A percentile compares a stretch with the other conserved stretches of the same genome.
phyloP scores from a whole-genome alignment of 2,797 vertebrate genomes.

The Karalla daura region DNA sequence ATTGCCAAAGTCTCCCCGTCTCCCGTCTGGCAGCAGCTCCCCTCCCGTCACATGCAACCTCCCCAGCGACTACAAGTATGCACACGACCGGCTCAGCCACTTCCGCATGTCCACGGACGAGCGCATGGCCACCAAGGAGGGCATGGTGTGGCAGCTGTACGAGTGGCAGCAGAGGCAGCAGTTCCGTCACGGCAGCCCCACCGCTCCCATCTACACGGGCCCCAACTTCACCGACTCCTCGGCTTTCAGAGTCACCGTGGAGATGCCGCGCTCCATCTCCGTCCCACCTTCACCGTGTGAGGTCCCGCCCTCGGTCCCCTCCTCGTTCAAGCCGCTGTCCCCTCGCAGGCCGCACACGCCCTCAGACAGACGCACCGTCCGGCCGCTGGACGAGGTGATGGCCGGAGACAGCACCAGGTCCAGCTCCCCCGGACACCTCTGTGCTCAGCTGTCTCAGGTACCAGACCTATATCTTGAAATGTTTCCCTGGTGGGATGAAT shows the following conservation, averaged over 20 bases:
- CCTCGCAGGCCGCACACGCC: constrained; percentile 93
- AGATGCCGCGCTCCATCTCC: constrained; percentile 94
- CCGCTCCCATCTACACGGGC: constrained; percentile 86
- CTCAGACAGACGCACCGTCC: constrained; percentile 93
- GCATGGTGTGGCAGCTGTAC: constrained; percentile 97
- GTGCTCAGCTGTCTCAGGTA: constrained; percentile 88
- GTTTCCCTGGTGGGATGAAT: not conserved
- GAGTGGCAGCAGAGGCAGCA: constrained; percentile 99
- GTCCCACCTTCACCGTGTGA: constrained; percentile 96
- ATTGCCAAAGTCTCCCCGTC: constrained; percentile 90
- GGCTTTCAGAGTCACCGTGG: constrained; percentile 90
- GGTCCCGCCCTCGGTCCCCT: constrained; percentile 88
- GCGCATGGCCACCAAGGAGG: constrained; percentile 92
- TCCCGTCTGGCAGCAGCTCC: constrained; percentile 86
- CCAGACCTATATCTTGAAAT: constrained; percentile 7
- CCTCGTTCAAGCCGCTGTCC: constrained; percentile 85
- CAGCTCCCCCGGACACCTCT: constrained; percentile 88
- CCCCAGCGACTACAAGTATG: constrained; percentile 98
- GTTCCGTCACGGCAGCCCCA: constrained; percentile 96
- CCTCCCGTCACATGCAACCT: constrained; percentile 87
- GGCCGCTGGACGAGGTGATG: constrained; percentile 87
- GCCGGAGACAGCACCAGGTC: constrained; percentile 84
- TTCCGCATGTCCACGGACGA: constrained; percentile 97
- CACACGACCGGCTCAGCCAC: constrained; percentile 96
- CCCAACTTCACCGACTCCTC: constrained; percentile 88